Conservation (phyloP, 2,113 vertebrate genomes). For the Sturnira hondurensis region DNA sequence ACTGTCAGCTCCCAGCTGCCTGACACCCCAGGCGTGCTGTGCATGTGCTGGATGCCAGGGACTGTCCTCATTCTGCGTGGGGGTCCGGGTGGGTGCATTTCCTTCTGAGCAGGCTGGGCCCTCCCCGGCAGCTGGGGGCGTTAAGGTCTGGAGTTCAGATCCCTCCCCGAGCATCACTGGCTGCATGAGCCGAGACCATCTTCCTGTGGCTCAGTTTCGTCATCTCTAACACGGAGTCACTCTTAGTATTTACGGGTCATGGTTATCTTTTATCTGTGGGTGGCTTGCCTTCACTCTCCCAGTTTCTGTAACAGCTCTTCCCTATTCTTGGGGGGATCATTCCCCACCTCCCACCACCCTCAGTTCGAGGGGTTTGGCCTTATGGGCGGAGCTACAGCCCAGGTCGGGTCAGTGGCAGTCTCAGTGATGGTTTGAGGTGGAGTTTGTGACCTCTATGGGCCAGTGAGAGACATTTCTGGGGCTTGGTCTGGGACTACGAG, state of each 20-base stretch:
- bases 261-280: not conserved
- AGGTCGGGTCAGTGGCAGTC: not conserved
- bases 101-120: not conserved
- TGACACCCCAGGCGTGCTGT: not conserved
- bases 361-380: not conserved
- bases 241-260: not conserved
- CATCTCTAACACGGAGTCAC: not conserved
- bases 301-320: not conserved
- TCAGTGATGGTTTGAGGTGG: not conserved
- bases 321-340: not conserved
- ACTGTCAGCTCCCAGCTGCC: not conserved
- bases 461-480: not conserved
- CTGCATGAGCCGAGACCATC: not conserved
- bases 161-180: not conserved
- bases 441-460: not conserved
- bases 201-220: not conserved
- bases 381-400: not conserved
- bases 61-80: not conserved
- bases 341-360: not conserved
- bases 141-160: not conserved
- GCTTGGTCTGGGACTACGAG: not conserved
- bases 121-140: not conserved
- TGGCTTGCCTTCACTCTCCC: not conserved
- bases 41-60: rapidly evolving
- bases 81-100: not conserved